Conservation (phyloP, 2,888 invertebrate species). For the Heterodera filipjevi region DNA sequence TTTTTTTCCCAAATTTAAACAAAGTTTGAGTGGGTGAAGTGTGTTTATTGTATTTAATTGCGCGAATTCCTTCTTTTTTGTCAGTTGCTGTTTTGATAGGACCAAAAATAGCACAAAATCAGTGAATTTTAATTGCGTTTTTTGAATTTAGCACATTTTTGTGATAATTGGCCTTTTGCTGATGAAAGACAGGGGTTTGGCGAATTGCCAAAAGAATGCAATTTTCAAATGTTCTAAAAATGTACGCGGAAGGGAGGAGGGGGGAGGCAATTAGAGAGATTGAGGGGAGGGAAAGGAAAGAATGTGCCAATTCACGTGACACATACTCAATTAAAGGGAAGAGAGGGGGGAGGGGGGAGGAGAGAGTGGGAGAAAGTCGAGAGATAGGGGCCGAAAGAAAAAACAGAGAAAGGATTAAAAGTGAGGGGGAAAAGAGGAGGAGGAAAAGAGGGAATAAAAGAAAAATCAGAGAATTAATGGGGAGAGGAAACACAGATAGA, state of each 20-base stretch:
- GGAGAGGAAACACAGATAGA: no score
- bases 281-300: background rate
- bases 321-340: background rate
- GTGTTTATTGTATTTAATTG: no score
- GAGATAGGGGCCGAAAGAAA: background rate
- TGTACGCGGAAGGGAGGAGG: background rate
- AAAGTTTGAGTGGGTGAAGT: background rate
- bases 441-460: no score
- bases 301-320: background rate
- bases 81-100: background rate
- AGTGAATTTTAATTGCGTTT: background rate
- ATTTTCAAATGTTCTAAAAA: background rate
- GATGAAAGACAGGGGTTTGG: background rate
- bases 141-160: background rate
- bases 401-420: background rate
- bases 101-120: background rate
- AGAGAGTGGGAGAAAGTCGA: background rate
- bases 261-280: background rate
- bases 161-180: constrained; percentile 2
- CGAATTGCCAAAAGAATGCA: background rate
- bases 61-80: no score
- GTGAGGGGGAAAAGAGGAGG: background rate
- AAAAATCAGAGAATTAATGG: no score
- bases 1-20: no score
- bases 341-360: background rate